A percentile compares a stretch with the other conserved stretches of the same genome.
phyloP scores from a whole-genome alignment of 2,113 vertebrate genomes.

The Aplodontia rufa region DNA sequence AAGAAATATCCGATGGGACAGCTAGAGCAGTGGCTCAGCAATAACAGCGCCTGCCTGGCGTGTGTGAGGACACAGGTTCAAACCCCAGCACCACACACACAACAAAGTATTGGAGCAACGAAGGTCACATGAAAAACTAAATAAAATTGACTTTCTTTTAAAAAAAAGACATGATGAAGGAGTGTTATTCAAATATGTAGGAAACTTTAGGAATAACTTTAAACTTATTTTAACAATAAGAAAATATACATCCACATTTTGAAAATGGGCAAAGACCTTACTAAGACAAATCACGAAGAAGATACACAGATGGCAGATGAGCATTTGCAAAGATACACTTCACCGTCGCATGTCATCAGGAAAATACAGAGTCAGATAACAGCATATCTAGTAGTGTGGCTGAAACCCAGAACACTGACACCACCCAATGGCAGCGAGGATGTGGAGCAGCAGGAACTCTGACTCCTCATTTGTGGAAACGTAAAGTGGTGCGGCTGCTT shows the following conservation, averaged over 20 bases:
- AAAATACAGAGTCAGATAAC: neutral
- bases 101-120: no score
- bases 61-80: no score
- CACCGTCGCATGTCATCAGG: neutral
- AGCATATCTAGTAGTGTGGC: neutral
- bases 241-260: neutral
- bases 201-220: neutral
- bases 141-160: no score
- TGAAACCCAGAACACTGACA: neutral
- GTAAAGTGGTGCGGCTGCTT: neutral
- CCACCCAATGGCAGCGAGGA: neutral
- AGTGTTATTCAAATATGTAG: neutral
- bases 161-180: no score
- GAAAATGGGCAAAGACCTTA: neutral
- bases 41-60: no score
- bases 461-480: neutral
- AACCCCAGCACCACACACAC: no score
- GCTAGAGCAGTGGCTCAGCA: no score
- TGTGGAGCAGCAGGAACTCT: neutral
- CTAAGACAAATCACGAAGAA: neutral
- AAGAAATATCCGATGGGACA: no score
- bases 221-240: neutral
- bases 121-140: no score
- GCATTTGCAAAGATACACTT: neutral
- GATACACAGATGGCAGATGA: neutral